These are phyloP conservation scores for Cranoglanis bouderius DNA, from an alignment of 2,113 vertebrate genomes.

Conservation along the genomic window DNA sequence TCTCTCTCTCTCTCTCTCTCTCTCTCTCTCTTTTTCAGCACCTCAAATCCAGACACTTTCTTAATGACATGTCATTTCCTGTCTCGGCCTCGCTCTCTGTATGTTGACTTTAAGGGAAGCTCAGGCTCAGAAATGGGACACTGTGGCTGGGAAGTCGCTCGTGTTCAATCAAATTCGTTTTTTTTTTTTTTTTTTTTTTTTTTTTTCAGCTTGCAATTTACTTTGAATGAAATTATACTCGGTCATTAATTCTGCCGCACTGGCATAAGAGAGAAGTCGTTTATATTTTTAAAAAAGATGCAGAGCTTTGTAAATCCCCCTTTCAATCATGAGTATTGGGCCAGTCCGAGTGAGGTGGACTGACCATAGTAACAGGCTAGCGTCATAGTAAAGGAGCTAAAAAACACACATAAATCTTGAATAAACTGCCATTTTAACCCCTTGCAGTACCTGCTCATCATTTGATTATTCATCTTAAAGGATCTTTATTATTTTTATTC, in stretches of 20 bases:
- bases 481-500: neutral
- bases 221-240: neutral
- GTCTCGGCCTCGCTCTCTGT: conserved; percentile 35
- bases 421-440: neutral
- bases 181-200: conserved; percentile 14
- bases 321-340: neutral
- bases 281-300: neutral
- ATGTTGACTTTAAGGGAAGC: conserved; percentile 20
- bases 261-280: neutral
- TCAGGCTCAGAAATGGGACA: conserved; percentile 16
- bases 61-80: conserved; percentile 57
- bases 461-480: neutral
- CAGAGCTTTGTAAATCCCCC: neutral
- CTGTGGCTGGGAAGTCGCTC: neutral
- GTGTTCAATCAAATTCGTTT: neutral
- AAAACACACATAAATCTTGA: neutral
- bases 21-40: conserved; percentile 18
- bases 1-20: conserved; percentile 2
- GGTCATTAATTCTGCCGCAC: neutral
- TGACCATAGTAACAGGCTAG: too few species aligned
- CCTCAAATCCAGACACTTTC: conserved; percentile 31
- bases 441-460: neutral
- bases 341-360: neutral
- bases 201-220: neutral
- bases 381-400: neutral